Conservation (phyloP, 2,888 invertebrate species). For the Dryobota labecula region DNA sequence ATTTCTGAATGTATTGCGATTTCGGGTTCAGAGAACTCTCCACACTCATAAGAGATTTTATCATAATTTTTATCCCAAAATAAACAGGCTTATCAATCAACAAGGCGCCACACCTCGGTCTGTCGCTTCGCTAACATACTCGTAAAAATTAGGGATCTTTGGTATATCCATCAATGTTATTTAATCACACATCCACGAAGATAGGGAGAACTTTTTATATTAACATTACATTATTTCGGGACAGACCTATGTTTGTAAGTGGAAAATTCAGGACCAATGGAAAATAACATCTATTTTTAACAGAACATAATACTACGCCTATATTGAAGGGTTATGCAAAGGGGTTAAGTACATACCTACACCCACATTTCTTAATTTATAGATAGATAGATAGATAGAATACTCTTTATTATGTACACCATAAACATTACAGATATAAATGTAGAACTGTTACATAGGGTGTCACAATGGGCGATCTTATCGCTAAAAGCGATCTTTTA, state of each 20-base stretch:
- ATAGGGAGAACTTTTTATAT: constrained; percentile 38
- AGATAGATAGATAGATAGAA: no score
- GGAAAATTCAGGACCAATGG: not conserved
- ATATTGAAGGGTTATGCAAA: not conserved
- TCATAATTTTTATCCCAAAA: constrained; percentile 57
- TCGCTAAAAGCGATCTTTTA: no score
- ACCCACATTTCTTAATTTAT: constrained; percentile 2
- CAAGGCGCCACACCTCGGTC: constrained; percentile 50
- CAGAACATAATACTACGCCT: not conserved
- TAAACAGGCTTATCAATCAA: constrained; percentile 64
- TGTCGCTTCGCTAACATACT: constrained; percentile 39
- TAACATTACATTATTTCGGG: constrained; percentile 20
- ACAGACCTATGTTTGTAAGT: not conserved
- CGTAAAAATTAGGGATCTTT: constrained; percentile 43
- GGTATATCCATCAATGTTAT: constrained; percentile 58
- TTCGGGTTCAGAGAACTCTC: constrained; percentile 44
- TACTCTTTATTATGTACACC: no score
- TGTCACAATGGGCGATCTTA: no score
- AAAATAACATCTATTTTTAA: not conserved
- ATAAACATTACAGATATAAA: no score
- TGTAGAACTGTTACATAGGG: no score
- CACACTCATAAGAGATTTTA: constrained; percentile 27
- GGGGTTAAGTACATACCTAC: not conserved
- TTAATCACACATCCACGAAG: constrained; percentile 33
- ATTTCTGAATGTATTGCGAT: constrained; percentile 28